Evolutionary conservation across 2,113 vertebrate species (phyloP).

Genomic region (Otolemur garnettii): DNA sequence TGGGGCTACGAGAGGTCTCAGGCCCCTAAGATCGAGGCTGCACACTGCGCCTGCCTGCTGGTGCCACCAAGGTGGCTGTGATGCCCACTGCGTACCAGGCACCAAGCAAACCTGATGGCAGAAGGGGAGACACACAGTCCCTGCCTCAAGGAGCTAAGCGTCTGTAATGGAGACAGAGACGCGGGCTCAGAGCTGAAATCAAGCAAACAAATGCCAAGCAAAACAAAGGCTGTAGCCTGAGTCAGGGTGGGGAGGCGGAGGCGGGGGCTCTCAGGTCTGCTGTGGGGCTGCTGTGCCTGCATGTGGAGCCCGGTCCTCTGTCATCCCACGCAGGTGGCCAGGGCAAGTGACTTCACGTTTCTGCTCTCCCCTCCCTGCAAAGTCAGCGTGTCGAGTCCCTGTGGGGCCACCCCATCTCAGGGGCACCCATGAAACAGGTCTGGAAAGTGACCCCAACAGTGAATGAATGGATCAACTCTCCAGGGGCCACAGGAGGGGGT

Average conservation of each 20-base stretch:
- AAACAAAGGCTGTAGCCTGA: neutral
- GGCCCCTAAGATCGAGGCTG: neutral
- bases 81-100: neutral
- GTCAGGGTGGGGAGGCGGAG: accelerated
- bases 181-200: neutral
- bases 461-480: accelerated
- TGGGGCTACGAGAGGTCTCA: neutral
- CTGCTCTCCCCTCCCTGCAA: neutral
- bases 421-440: neutral
- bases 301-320: neutral
- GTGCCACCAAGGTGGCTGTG: too few species aligned
- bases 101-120: neutral
- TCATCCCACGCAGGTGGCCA: neutral
- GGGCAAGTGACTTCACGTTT: neutral
- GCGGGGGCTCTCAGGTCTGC: neutral
- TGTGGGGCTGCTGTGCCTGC: accelerated
- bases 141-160: neutral
- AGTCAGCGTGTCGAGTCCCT: neutral
- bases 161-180: neutral
- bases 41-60: neutral
- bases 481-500: neutral
- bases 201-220: neutral
- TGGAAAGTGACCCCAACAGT: accelerated
- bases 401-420: neutral
- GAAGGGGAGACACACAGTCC: neutral